Conservation (phyloP, 2,797 vertebrate species). For the Danio albolineatus region DNA sequence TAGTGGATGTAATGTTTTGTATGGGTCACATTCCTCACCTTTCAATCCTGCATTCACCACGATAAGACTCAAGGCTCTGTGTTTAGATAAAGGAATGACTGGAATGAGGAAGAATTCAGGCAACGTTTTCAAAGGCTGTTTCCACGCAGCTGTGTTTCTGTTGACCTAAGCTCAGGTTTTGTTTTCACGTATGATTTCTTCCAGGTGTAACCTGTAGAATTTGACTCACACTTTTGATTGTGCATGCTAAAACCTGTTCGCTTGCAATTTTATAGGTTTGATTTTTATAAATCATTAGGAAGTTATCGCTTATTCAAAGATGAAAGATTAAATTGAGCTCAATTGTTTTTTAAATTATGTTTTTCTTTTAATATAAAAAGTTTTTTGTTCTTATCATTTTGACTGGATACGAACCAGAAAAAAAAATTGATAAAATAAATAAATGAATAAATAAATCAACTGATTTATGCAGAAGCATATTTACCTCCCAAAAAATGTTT, state of each 20-base stretch:
- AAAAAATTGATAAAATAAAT: too few species aligned
- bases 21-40: neutral
- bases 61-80: slow-evolving; percentile 5
- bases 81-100: slow-evolving; percentile 20
- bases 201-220: neutral
- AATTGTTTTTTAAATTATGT: too few species aligned
- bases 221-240: neutral
- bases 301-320: too few species aligned
- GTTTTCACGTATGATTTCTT: neutral
- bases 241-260: neutral
- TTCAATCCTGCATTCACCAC: neutral
- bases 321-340: too few species aligned
- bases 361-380: too few species aligned
- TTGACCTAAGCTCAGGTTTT: neutral
- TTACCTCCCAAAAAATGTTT: too few species aligned
- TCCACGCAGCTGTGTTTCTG: neutral
- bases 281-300: too few species aligned
- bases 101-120: slow-evolving; percentile 32
- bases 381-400: too few species aligned
- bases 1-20: neutral
- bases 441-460: too few species aligned
- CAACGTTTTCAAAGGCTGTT: neutral
- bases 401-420: too few species aligned
- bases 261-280: too few species aligned
- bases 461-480: too few species aligned